A percentile compares a stretch with the other conserved stretches of the same genome.
These are phyloP conservation scores for Xenops minutus DNA, from an alignment of 2,797 vertebrate genomes.

Conservation along the genomic window DNA sequence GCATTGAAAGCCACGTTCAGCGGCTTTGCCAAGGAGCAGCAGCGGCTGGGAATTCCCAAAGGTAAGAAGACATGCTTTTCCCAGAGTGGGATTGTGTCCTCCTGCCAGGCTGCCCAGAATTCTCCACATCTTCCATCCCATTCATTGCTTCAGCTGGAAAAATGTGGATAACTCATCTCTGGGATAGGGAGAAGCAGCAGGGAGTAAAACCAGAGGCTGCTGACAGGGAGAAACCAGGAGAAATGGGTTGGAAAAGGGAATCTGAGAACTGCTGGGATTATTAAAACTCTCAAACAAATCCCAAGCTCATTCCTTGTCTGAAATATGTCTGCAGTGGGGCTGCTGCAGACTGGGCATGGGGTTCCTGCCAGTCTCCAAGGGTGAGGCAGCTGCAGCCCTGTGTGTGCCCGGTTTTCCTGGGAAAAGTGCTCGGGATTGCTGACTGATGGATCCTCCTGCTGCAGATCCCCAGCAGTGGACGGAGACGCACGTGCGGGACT, in stretches of 20 bases:
- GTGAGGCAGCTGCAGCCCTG: not conserved
- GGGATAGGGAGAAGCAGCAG: not conserved
- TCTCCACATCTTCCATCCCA: not conserved
- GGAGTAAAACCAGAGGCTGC: not conserved
- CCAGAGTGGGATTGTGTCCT: not conserved
- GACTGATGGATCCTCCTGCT: not conserved
- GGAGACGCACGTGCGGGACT: slow-evolving; percentile 91
- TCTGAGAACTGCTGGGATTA: not conserved
- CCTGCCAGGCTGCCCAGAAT: not conserved
- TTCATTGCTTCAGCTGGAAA: not conserved
- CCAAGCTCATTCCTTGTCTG: not conserved
- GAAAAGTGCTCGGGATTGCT: not conserved
- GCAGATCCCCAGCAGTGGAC: slow-evolving; percentile 96
- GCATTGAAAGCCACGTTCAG: slow-evolving; percentile 97
- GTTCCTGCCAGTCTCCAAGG: rapidly evolving
- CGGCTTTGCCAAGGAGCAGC: slow-evolving; percentile 96
- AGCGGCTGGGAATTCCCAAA: slow-evolving; percentile 94
- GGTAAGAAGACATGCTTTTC: slow-evolving; percentile 73
- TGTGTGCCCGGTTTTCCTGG: not conserved
- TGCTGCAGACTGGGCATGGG: not conserved
- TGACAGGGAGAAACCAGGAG: not conserved
- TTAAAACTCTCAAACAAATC: not conserved
- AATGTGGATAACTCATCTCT: not conserved
- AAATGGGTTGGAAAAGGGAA: not conserved
- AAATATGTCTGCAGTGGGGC: rapidly evolving